Conservation (phyloP, 2,797 vertebrate genomes). For the Neostethus bicornis region DNA sequence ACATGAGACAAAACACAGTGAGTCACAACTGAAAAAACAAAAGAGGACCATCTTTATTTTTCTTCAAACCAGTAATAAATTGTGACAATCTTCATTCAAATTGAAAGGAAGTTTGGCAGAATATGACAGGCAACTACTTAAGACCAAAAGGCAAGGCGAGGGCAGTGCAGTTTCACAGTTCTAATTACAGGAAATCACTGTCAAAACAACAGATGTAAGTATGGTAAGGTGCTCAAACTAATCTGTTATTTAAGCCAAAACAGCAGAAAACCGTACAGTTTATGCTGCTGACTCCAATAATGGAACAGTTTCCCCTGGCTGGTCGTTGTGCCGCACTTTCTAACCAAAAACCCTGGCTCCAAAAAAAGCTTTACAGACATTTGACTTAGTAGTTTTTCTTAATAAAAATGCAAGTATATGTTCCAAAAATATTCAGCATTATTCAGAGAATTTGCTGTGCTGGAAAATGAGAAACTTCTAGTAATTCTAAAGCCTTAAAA, state of each 20-base stretch:
- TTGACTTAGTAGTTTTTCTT: too few species aligned
- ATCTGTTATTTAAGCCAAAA: conserved; percentile 16
- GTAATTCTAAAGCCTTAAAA: neutral
- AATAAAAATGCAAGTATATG: neutral
- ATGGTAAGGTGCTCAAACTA: conserved; percentile 15
- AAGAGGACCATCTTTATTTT: conserved; percentile 73
- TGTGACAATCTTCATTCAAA: conserved; percentile 65
- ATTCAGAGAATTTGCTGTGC: neutral
- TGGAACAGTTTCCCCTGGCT: neutral
- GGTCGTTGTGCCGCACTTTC: conserved; percentile 1
- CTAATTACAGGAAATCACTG: conserved; percentile 39
- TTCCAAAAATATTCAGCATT: neutral
- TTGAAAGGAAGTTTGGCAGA: conserved; percentile 61
- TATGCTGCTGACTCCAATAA: neutral
- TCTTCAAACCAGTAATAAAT: conserved; percentile 62
- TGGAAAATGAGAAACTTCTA: conserved; percentile 2
- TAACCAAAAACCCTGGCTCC: neutral
- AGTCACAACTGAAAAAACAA: conserved; percentile 43
- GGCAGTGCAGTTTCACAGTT: conserved; percentile 65
- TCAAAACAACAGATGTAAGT: conserved; percentile 37
- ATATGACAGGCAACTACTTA: conserved; percentile 65
- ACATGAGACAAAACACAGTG: neutral
- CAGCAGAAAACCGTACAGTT: conserved; percentile 18
- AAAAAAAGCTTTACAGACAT: neutral
- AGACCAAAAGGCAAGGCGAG: conserved; percentile 64